Base-by-base conservation (phyloP, 2,888 invertebrate species). In the Micoletzkya japonica region DNA sequence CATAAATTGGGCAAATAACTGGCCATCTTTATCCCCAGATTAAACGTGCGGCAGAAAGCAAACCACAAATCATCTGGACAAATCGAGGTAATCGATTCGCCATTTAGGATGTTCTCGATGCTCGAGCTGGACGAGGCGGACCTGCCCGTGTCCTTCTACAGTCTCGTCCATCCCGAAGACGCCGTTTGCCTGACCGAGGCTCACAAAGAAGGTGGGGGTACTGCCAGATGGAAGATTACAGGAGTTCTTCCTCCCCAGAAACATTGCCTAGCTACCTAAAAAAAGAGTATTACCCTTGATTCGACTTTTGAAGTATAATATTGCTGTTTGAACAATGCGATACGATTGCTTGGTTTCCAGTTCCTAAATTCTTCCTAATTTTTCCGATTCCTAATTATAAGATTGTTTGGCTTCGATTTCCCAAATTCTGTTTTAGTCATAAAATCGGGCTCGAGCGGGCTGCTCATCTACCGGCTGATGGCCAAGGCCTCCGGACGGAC, bases 401-500 rank as follows among this genome's bases (percentile, higher is more conserved):
- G 56, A 17, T 56, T 10, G 10, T 24, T 56, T 20, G 14, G 10
- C 10, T 56, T 10, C 56, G 56, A 24, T 56, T 24, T 56, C 26
- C 7, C n/a, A 44, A 44, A 2, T 52, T 20, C 57, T 17, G 34
- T 59, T 90, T 2, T 89, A 98, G 98, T 97, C 84, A 89, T 98
- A 81, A 98, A 98, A 90, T 97, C 96, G 66, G 97, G 97, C 80
- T 96, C 97, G 83, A 96, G 96, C 73, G 97, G 97, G 36, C 92
- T 99, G 91, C 95, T 99, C 85, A 96, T 98, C 73, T 98, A 98
- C 87, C 91, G 98, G 86, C 92, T 95, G 88, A 92, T 95, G 20
- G 20, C 69, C 2, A 34, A 37, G 0, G 32, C 50, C 20, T 36
- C 59, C 26, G n/a, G 24, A 34, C 30, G 74, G 73, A 95, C 95